A percentile compares a stretch with the other conserved stretches of the same genome.
Evolutionary conservation across 2,113 vertebrate genomes (phyloP).

Genomic region (Suricata suricatta): DNA sequence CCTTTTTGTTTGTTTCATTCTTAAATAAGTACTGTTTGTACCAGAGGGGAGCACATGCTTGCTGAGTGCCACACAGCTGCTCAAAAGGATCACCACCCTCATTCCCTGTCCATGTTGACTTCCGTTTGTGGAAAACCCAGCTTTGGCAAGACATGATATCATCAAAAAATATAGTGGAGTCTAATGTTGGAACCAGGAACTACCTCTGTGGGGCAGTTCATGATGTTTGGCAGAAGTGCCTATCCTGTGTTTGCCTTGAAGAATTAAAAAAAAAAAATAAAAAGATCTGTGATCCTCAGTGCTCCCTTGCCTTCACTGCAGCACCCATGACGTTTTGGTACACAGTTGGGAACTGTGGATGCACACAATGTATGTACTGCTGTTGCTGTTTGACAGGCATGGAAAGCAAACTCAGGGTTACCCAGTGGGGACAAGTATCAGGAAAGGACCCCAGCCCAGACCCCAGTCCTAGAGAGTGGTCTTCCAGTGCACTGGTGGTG

Average conservation of each 20-base stretch:
- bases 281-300: rapidly evolving
- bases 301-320: neutral
- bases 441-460: neutral
- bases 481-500: neutral
- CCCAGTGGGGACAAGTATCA: too few species aligned
- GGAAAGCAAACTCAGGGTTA: neutral
- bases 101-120: neutral
- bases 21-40: neutral
- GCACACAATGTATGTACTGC: rapidly evolving
- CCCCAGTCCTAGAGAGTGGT: neutral
- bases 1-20: neutral
- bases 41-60: rapidly evolving
- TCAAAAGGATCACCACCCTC: neutral
- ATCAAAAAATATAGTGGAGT: neutral
- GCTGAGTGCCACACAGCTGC: neutral
- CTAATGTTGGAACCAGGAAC: neutral
- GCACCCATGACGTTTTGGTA: neutral
- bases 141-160: neutral
- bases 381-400: neutral
- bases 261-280: neutral
- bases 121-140: neutral
- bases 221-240: neutral
- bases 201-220: neutral
- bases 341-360: neutral
- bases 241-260: neutral